Evolutionary conservation across 2,888 invertebrate species (phyloP).

Genomic region (Dorcus parallelipipedus): DNA sequence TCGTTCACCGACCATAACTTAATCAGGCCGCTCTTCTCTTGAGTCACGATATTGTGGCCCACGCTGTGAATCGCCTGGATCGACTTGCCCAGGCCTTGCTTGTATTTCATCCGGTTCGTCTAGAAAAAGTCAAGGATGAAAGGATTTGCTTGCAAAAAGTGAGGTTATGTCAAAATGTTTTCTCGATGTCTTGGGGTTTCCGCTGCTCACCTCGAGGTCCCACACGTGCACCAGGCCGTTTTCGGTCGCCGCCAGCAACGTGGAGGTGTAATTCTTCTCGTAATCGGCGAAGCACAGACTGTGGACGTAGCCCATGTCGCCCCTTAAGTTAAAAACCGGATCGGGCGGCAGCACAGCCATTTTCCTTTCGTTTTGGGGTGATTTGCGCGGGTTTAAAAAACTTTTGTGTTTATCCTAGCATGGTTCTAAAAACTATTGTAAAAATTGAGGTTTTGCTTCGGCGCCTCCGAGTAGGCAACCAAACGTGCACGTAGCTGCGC

Average conservation of each 20-base stretch:
- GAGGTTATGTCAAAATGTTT: neutral
- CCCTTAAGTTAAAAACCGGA: constrained; percentile 70
- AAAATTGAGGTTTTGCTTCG: no score
- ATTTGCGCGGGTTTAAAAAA: neutral
- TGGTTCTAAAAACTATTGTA: no score
- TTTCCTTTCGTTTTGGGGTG: neutral
- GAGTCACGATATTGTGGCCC: constrained; percentile 62
- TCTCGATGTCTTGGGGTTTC: neutral
- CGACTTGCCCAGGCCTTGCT: constrained; percentile 63
- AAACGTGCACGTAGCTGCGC: no score
- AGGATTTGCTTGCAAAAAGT: neutral
- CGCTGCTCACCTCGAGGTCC: constrained; percentile 69
- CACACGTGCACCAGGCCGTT: constrained; percentile 73
- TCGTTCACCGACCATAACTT: constrained; percentile 63
- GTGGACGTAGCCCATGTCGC: constrained; percentile 70
- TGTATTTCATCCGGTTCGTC: constrained; percentile 68
- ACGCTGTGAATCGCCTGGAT: constrained; percentile 62
- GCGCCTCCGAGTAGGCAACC: no score
- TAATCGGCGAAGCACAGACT: constrained; percentile 65
- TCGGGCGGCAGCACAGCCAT: constrained; percentile 77
- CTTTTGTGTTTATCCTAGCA: no score
- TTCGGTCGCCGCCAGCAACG: constrained; percentile 70
- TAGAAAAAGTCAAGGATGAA: constrained; percentile 40
- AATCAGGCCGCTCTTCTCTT: constrained; percentile 69
- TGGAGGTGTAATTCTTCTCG: constrained; percentile 53